Evolutionary conservation across 2,797 vertebrate genomes (phyloP).

Genomic region (Oceanodroma leucorhoa): DNA sequence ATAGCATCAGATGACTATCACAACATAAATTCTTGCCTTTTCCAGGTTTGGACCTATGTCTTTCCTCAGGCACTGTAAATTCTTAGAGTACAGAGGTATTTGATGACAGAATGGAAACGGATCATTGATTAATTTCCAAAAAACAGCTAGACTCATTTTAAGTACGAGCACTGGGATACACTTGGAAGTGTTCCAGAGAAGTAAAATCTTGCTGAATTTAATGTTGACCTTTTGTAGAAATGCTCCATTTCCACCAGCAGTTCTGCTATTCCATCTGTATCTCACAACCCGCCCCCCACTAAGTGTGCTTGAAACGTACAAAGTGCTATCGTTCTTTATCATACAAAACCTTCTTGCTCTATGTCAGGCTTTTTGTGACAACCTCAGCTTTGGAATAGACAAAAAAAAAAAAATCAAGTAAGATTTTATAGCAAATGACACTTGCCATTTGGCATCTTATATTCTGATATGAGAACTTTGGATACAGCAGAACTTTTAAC

Average conservation of each 20-base stretch:
- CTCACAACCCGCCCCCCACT: rapidly evolving
- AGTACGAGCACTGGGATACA: neutral
- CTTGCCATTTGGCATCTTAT: neutral
- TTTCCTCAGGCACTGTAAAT: neutral
- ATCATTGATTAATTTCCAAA: neutral
- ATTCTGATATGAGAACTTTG: neutral
- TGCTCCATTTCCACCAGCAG: neutral
- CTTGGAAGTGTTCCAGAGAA: neutral
- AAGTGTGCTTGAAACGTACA: neutral
- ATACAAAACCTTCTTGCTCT: neutral
- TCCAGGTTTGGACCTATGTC: neutral
- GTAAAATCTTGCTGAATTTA: neutral
- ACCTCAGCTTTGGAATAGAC: neutral
- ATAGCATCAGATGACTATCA: neutral
- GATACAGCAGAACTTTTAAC: neutral
- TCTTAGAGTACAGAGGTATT: neutral
- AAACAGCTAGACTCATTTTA: neutral
- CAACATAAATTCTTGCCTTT: neutral
- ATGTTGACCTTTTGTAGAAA: neutral
- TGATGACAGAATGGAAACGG: neutral
- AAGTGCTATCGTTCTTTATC: neutral
- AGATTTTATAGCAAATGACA: neutral
- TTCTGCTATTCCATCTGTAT: neutral
- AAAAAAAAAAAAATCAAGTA: neutral
- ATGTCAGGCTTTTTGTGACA: neutral